Percentiles rank a stretch among this genome's conserved stretches.
Evolutionary conservation across 2,113 vertebrate species (phyloP).

Genomic region (crab-eating macaque (Macaca fascicularis)): T2T-MFA8v1.1 NC_088385.1:90666001-90666500

Average conservation of each 20-base stretch:
- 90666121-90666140: neutral
- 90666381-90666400: neutral
- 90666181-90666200: neutral
- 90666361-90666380: neutral
- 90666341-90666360: neutral
- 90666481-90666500: neutral
- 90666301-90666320: neutral
- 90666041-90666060: neutral
- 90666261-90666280: neutral
- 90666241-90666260: neutral
- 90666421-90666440: neutral
- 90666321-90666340: neutral
- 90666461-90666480: neutral
- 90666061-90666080: neutral
- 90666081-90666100: neutral
- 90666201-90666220: neutral
- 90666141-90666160: neutral
- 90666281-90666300: neutral
- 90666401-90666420: neutral
- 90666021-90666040: neutral
- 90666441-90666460: neutral
- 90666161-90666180: neutral
- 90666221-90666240: neutral
- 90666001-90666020: neutral
- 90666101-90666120: neutral